Evolutionary conservation across 1,140 invertebrate genomes (phyloP).

Genomic region (Acyrthosiphon pisum): DNA sequence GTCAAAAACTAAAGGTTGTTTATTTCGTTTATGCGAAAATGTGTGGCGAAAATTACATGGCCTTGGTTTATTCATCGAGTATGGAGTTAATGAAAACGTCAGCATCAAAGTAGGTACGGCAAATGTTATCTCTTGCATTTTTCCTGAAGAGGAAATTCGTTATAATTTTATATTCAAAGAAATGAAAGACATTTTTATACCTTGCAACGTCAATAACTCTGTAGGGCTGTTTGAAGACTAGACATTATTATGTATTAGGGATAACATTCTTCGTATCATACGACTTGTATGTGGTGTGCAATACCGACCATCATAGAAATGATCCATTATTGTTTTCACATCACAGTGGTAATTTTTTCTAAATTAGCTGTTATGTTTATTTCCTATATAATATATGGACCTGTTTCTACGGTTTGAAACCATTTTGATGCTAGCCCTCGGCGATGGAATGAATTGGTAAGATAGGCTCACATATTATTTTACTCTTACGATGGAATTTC

Average conservation of each 20-base stretch:
- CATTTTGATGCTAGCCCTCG: not conserved
- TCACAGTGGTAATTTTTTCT: not conserved
- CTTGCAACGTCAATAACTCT: not conserved
- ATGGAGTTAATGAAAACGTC: not conserved
- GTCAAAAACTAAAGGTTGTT: not conserved
- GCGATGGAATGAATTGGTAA: not conserved
- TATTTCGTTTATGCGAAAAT: not conserved
- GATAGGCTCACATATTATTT: not conserved
- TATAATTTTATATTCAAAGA: not conserved
- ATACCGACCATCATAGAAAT: not conserved
- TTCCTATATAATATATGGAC: not conserved
- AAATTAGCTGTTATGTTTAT: not conserved
- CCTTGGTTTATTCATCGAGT: not conserved
- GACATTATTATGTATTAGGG: not conserved
- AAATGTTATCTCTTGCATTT: not conserved
- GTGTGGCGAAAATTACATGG: not conserved
- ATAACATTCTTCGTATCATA: not conserved
- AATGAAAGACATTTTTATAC: not conserved
- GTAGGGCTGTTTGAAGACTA: not conserved
- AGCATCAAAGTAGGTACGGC: not conserved
- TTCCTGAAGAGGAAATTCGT: not conserved
- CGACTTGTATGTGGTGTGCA: not conserved
- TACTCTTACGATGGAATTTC: not conserved
- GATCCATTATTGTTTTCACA: not conserved
- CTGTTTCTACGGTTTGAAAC: not conserved